These are phyloP conservation scores for Physella acuta DNA, from an alignment of 1,140 invertebrate species.

Conservation along the genomic window DNA sequence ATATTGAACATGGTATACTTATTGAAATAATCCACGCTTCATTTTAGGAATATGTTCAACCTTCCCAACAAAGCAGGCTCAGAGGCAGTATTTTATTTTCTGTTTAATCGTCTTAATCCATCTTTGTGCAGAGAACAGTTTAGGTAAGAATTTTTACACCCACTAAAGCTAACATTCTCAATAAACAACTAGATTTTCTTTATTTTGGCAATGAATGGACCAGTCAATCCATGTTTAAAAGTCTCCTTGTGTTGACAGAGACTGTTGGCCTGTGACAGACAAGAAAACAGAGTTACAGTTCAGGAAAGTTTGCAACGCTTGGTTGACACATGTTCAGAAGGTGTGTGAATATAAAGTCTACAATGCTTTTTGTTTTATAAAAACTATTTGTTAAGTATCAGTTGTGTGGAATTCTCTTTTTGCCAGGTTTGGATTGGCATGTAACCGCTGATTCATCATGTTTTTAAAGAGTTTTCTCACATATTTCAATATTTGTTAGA, in stretches of 20 bases:
- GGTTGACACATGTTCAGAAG: slow-evolving; percentile 52
- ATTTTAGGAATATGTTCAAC: slow-evolving; percentile 56
- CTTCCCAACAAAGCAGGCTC: slow-evolving; percentile 54
- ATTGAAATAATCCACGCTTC: not conserved
- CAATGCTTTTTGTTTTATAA: slow-evolving; percentile 1
- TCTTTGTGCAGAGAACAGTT: slow-evolving; percentile 49
- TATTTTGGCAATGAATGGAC: not conserved
- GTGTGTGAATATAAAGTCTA: too few species aligned
- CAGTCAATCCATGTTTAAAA: not conserved
- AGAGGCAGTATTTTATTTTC: slow-evolving; percentile 53
- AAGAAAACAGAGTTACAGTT: slow-evolving; percentile 53
- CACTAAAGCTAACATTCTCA: too few species aligned
- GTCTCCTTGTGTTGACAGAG: slow-evolving; percentile 38
- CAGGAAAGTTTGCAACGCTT: slow-evolving; percentile 47
- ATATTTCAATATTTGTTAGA: too few species aligned
- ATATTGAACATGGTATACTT: too few species aligned
- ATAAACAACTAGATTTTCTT: too few species aligned
- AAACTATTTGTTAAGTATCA: too few species aligned
- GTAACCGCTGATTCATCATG: too few species aligned
- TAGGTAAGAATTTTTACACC: too few species aligned
- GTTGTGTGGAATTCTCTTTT: too few species aligned
- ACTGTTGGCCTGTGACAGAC: slow-evolving; percentile 54
- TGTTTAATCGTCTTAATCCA: slow-evolving; percentile 53
- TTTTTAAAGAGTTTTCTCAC: too few species aligned
- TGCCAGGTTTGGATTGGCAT: too few species aligned